These are phyloP conservation scores for Bombus pyrosoma DNA, from an alignment of 1,140 invertebrate genomes.

Conservation along the genomic window DNA sequence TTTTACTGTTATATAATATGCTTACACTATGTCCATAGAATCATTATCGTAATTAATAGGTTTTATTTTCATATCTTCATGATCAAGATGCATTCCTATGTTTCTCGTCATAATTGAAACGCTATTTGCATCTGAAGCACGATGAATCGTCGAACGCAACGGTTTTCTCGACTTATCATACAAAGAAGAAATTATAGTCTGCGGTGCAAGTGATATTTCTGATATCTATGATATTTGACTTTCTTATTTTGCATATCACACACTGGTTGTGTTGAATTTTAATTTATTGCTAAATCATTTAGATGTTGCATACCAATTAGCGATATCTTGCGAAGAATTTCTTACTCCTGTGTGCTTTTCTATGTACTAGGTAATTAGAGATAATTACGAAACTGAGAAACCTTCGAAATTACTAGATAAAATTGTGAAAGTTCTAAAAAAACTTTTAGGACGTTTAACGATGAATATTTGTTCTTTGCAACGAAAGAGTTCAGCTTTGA, in stretches of 20 bases:
- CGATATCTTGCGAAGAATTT: neutral
- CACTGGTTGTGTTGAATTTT: neutral
- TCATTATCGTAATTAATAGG: too few relatives aligned
- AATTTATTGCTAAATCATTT: neutral
- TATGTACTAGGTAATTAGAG: neutral
- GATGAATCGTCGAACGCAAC: neutral
- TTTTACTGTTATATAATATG: too few relatives aligned
- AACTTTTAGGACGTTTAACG: too few relatives aligned
- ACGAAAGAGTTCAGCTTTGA: neutral
- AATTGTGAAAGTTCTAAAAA: neutral
- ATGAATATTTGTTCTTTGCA: too few relatives aligned
- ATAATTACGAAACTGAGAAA: neutral
- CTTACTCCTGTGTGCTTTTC: neutral
- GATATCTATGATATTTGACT: neutral
- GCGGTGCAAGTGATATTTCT: too few relatives aligned
- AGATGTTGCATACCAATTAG: neutral
- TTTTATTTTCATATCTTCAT: neutral
- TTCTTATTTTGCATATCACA: neutral
- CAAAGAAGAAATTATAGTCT: neutral
- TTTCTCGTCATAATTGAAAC: neutral
- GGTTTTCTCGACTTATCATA: neutral
- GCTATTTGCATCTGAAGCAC: neutral
- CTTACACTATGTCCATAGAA: too few relatives aligned
- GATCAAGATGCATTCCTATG: neutral
- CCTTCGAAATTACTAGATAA: neutral